A percentile compares a stretch with the other conserved stretches of the same genome.
Conservation (phyloP, 2,113 vertebrate genomes). For the Entelurus aequoreus region DNA sequence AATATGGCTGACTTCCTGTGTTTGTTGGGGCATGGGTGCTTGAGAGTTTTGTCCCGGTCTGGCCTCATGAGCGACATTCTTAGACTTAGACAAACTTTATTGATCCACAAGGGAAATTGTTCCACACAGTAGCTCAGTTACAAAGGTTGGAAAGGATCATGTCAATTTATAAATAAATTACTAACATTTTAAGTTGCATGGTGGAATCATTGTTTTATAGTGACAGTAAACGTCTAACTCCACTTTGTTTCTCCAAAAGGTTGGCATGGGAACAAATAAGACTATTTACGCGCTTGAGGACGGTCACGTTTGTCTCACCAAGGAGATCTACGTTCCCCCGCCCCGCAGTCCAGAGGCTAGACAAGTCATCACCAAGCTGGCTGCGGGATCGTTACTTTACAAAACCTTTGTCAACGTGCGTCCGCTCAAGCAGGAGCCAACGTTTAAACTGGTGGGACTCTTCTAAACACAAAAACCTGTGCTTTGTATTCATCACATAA, state of each 20-base stretch:
- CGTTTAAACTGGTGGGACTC: conserved; percentile 84
- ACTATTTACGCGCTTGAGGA: conserved; percentile 88
- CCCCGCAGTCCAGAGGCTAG: conserved; percentile 71
- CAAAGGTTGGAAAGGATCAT: too few species aligned
- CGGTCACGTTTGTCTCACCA: conserved; percentile 83
- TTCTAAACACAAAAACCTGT: conserved; percentile 62
- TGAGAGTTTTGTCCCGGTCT: too few species aligned
- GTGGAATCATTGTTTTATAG: too few species aligned
- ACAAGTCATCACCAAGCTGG: conserved; percentile 77
- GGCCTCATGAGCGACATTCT: too few species aligned
- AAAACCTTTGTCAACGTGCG: conserved; percentile 90
- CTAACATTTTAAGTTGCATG: too few species aligned
- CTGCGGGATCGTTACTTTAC: conserved; percentile 83
- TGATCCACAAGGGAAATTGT: too few species aligned
- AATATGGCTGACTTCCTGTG: too few species aligned
- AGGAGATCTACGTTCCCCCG: conserved; percentile 83
- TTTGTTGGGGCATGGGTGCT: too few species aligned
- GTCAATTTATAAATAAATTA: too few species aligned
- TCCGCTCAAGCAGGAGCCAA: conserved; percentile 78
- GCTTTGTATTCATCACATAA: too few species aligned
- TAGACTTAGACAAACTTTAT: too few species aligned
- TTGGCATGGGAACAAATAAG: conserved; percentile 87
- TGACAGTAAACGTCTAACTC: background rate
- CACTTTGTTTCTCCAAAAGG: conserved; percentile 60
- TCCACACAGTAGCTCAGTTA: too few species aligned